Evolutionary conservation across 2,888 invertebrate genomes (phyloP), one percentile per base, ranked within the genome.

Genomic region (Reticulitermes lucifugus): DNA sequence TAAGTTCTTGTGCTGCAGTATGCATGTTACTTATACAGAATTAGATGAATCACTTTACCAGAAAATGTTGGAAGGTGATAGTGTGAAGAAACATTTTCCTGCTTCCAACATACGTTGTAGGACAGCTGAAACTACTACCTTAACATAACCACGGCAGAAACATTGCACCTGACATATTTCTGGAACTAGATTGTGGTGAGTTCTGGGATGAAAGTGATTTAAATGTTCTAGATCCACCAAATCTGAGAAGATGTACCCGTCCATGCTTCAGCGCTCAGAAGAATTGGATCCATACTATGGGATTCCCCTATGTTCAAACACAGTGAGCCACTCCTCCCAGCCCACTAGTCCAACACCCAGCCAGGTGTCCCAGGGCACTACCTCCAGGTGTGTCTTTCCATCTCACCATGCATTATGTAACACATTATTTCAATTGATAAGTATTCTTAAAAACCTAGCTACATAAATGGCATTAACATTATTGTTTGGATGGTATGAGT

Each of bases 171-270:
- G 25, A 25, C 25, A n/a, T 10, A 5, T 25, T 12, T 25, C 65
- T n/a, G 3, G 25, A 12, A 65, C 25, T 25, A 12, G n/a, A n/a
- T 25, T 65, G 12, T 65, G 25, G 14, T 65, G 65, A 18, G 55
- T 71, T 87, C 85, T 85, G 87, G 87, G 84, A 87, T 88, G 88
- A 88, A 88, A 88, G 85, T 85, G 22, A 77, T 77, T 77, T 77
- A 18, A 77, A 77, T 77, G 77, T 77, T 80, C 79, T 94, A 97
- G 97, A 91, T 98, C 98, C 73, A 98, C 98, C 29, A 98, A 98
- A 92, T 98, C 98, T 18, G 98, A 98, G 91, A 98, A 98, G 92
- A 93, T 98, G 90, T 98, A 98, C 91, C 97, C 97, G 60, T 97
- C 97, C 87, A 97, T 97, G 97, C 91, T 97, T 89, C 96, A 89